Evolutionary conservation across 2,113 vertebrate genomes (phyloP).

Genomic region (Scolopax mira): DNA sequence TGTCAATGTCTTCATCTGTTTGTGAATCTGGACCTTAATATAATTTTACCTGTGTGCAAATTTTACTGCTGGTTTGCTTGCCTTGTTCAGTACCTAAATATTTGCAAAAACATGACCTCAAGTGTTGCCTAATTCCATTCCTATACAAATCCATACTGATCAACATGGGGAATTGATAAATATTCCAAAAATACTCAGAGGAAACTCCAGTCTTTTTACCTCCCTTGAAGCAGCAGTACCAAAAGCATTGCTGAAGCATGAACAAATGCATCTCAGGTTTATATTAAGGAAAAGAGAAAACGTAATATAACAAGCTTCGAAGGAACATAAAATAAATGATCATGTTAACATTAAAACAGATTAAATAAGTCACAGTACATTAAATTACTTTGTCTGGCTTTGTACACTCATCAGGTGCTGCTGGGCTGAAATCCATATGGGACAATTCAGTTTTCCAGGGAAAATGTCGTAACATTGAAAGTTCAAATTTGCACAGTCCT

Average conservation of each 20-base stretch:
- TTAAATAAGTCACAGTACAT: constrained; percentile 61
- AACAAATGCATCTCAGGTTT: not conserved
- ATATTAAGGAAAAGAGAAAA: not conserved
- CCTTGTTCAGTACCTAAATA: not conserved
- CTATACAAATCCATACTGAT: not conserved
- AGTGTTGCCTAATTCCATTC: not conserved
- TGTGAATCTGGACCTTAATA: not conserved
- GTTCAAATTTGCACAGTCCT: not conserved
- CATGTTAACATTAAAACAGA: constrained; percentile 29
- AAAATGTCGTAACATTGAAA: not conserved
- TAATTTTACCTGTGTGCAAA: not conserved
- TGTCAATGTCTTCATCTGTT: not conserved
- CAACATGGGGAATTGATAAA: not conserved
- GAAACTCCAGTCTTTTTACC: not conserved
- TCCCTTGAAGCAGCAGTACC: not conserved
- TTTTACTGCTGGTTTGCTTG: fast-evolving
- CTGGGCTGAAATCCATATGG: not conserved
- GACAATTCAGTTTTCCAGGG: not conserved
- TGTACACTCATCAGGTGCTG: not conserved
- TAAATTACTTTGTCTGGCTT: constrained; percentile 36
- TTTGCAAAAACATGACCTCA: not conserved
- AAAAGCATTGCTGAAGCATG: not conserved
- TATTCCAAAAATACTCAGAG: not conserved
- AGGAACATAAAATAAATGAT: constrained; percentile 51
- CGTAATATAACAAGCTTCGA: not conserved